These are phyloP conservation scores for Alaudala cheleensis DNA, from an alignment of 2,113 vertebrate genomes.

Conservation along the genomic window DNA sequence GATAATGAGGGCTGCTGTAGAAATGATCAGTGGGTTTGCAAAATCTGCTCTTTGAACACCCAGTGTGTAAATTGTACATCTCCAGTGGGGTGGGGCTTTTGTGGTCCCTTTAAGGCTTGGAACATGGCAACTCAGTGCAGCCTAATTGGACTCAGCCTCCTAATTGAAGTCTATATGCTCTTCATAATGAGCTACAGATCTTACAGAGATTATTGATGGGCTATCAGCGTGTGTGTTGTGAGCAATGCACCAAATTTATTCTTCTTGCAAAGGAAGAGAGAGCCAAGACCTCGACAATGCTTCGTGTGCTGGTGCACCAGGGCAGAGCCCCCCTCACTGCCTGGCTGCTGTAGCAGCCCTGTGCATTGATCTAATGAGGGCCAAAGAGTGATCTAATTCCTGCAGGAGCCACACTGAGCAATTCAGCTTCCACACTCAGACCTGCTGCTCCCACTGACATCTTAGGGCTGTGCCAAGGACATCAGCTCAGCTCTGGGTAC, in stretches of 20 bases:
- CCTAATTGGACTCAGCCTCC: background rate
- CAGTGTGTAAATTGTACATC: background rate
- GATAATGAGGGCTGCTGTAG: slow-evolving; percentile 19
- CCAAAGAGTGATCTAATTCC: background rate
- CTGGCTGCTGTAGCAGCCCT: background rate
- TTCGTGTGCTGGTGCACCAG: background rate
- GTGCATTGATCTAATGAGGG: background rate
- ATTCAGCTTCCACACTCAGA: background rate
- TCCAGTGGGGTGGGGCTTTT: background rate
- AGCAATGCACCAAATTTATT: background rate
- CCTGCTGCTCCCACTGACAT: background rate
- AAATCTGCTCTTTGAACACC: background rate
- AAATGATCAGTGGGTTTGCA: background rate
- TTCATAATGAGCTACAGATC: background rate
- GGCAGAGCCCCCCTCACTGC: background rate
- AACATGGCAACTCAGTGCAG: background rate
- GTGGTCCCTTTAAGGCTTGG: background rate
- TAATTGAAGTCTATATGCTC: background rate
- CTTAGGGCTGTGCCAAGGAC: background rate
- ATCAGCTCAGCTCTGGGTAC: background rate
- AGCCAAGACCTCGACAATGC: background rate
- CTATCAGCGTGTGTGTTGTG: background rate
- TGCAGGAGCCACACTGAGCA: background rate
- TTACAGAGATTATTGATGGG: background rate
- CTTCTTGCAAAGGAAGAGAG: background rate